A percentile compares a stretch with the other conserved stretches of the same genome.
Conservation (phyloP, 2,113 vertebrate genomes). For the Synchiropus splendidus region DNA sequence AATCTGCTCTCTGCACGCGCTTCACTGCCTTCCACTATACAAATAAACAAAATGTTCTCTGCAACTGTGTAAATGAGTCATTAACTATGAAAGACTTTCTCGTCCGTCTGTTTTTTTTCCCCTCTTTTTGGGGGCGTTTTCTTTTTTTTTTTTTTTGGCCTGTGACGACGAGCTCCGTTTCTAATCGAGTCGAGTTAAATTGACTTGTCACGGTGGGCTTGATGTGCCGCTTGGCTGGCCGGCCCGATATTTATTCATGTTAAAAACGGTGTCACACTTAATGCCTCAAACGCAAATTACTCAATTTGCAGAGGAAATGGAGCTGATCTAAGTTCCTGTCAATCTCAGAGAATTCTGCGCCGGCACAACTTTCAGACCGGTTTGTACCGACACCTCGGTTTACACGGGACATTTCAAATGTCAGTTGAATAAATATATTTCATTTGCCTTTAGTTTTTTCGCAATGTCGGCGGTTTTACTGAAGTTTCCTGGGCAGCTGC, state of each 20-base stretch:
- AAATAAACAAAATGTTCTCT: constrained; percentile 18
- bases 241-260: constrained; percentile 53
- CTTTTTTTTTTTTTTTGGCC: constrained; percentile 23
- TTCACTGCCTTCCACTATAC: constrained; percentile 16
- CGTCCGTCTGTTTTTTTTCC: constrained; percentile 1
- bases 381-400: too few species aligned
- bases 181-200: constrained; percentile 39
- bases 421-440: too few species aligned
- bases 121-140: constrained; percentile 13
- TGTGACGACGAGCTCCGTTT: constrained; percentile 25
- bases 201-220: constrained; percentile 35
- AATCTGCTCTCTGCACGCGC: constrained; percentile 13
- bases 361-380: too few species aligned
- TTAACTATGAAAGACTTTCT: constrained; percentile 8
- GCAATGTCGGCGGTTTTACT: constrained; percentile 6
- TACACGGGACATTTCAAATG: too few species aligned
- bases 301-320: constrained; percentile 56
- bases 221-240: constrained; percentile 37
- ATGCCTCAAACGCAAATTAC: constrained; percentile 43
- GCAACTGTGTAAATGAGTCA: constrained; percentile 13
- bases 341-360: constrained; percentile 14
- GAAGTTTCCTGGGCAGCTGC: constrained; percentile 20
- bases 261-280: constrained; percentile 39
- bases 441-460: constrained; percentile 3
- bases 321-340: constrained; percentile 45